Base-by-base conservation (phyloP, 2,797 vertebrate genomes). In the Neosalanx taihuensis region DNA sequence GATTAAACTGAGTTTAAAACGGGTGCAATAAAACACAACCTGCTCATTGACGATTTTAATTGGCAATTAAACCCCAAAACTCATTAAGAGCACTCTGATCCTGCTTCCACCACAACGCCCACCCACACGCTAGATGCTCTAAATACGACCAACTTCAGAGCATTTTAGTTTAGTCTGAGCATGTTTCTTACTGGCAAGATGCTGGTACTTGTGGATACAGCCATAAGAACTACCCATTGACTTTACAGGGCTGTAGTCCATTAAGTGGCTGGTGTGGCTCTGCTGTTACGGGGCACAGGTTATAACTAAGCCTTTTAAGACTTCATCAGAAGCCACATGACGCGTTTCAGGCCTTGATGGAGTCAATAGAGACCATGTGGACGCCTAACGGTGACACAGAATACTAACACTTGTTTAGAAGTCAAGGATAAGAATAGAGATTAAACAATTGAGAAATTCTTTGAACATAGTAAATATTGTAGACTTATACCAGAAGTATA, bases 321-420 rank as follows among this genome's bases (percentile, higher is more conserved):
- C 57, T 46, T 74, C 13, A 78, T 5, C 37, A 5, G 33, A n/a
- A 67, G 72, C 68, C 76, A 79, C 80, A 79, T 79, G 73, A 64
- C 69, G 53, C 18, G 13, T 71, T 63, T 20, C 6, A 12, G 56
- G 6, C 6, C 62, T 37, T 9, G 37, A 23, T 18, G 3, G 46
- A 15, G 73, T 20, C 73, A 73, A 76, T 87, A 84, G 79, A 0
- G 70, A 79, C 77, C 87, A 89, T 80, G 83, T 88, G 84, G 85
- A 49, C 4, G 41, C 29, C 64, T 29, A 20, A 64, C 5, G 62
- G 62, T 20, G 35, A 33, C 18, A 46, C 49, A 37, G 23, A 26
- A 26, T 26, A 26, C 23, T 26, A 26, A 26, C 23, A 26, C 23
- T 26, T 26, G 23, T 26, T 26, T 26, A 26, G 23, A 26, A 26